Evolutionary conservation across 2,888 invertebrate species (phyloP).

Genomic region (Halocaridina rubra): DNA sequence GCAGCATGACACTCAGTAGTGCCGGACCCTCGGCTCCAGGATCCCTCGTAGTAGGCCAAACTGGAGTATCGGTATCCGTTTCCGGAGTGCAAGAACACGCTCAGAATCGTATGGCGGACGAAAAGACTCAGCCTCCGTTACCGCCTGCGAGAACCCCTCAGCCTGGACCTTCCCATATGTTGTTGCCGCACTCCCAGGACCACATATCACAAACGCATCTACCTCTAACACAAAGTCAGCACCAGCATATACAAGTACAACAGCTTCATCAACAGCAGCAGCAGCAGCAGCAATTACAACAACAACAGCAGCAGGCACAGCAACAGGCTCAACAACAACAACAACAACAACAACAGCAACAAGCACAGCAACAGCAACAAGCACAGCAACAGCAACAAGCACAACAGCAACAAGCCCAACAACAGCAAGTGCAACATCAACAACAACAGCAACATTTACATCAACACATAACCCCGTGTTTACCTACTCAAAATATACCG

Average conservation of each 20-base stretch:
- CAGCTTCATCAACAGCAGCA: constrained; percentile 5
- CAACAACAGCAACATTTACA: constrained; percentile 25
- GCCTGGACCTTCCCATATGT: constrained; percentile 14
- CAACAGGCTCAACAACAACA: constrained; percentile 17
- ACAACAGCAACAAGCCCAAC: constrained; percentile 13
- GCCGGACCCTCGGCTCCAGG: not conserved
- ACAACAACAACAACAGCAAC: constrained; percentile 25
- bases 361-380: constrained; percentile 35
- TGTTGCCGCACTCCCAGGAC: not conserved
- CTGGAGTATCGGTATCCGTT: not conserved
- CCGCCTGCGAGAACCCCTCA: not conserved
- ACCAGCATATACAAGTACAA: constrained; percentile 22
- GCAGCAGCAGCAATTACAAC: not conserved
- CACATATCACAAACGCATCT: constrained; percentile 12
- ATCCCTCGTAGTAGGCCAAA: not conserved
- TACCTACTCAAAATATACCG: not conserved
- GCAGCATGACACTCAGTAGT: not conserved
- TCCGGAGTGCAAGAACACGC: constrained; percentile 20
- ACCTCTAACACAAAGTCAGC: constrained; percentile 16
- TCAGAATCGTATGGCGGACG: not conserved
- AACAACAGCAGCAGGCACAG: not conserved
- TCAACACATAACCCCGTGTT: not conserved
- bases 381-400: not conserved
- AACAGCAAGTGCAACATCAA: constrained; percentile 3
- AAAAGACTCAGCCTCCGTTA: not conserved